Base-by-base conservation (phyloP, 2,797 vertebrate species). In the Anabacerthia variegaticeps region DNA sequence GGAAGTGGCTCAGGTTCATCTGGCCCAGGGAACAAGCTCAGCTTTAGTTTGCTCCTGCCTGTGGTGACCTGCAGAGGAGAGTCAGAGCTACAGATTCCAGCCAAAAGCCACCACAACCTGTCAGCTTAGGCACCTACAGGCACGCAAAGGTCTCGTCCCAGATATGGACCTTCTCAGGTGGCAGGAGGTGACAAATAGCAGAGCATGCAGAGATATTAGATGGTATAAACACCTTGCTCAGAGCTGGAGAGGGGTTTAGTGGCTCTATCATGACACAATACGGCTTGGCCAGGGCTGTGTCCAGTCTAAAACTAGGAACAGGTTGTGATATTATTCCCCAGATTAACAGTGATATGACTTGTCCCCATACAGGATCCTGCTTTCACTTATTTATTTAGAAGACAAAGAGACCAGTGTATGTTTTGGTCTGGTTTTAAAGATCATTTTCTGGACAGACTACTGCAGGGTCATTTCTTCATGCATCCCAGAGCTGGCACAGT, bases 241-340 rank as follows among this genome's bases (percentile, higher is more conserved):
- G 72, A 79, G 36, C 32, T 75, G 49, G 65, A 78, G 24, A 39
- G 6, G 24, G 34, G 7, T 37, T 63, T 82, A 4, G 27, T 59
- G 59, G 41, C 41, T 63, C 24, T 59, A 27, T 59, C 0, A 1
- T 0, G 1, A 54, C 30, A n/a, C 14, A 44, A n/a, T 52, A 32
- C n/a, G 46, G 28, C 51, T 92, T 41, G 30, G 34, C 20, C 62
- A 54, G 59, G 52, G 36, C 30, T 43, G 30, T 30, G 37, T 16
- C 27, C 23, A 17, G n/a, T 76, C 51, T 37, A 51, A 84, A 89
- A 72, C n/a, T 51, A 72, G 36, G 28, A 66, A 69, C 6, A 52
- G 26, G 3, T 14, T 75, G 43, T 36, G 43, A 67, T 43, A 59
- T 78, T 55, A 30, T 63, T 86, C 63, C 62, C 34, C 4, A 5